Percentiles rank a stretch among this genome's conserved stretches.
phyloP scores from a whole-genome alignment of 2,797 vertebrate species.

The Odontamblyopus rebecca region DNA sequence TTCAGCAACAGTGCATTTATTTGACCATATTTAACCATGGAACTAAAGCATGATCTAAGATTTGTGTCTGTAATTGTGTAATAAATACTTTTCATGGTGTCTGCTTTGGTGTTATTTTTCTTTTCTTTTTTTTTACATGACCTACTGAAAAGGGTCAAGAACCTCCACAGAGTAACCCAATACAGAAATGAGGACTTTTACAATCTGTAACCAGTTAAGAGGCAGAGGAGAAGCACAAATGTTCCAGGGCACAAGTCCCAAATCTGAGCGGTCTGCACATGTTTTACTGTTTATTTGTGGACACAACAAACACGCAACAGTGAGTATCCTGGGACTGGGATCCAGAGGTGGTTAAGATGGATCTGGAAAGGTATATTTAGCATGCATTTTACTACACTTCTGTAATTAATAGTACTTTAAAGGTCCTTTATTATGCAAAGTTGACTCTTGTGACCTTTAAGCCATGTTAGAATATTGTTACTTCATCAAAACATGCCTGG shows the following conservation, averaged over 20 bases:
- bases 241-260: conserved; percentile 76
- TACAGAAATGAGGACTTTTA: conserved; percentile 67
- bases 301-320: conserved; percentile 66
- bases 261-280: conserved; percentile 67
- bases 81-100: not conserved
- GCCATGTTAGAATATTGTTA: too few relatives aligned
- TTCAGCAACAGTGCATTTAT: too few relatives aligned
- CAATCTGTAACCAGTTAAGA: conserved; percentile 75
- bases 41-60: not conserved
- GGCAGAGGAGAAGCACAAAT: conserved; percentile 62
- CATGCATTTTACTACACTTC: too few relatives aligned
- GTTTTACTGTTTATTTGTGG: conserved; percentile 68
- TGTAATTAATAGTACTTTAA: too few relatives aligned
- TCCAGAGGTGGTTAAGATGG: not conserved
- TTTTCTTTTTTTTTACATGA: conserved; percentile 15
- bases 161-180: conserved; percentile 53
- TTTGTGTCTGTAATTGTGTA: conserved; percentile 8
- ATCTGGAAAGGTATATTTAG: too few relatives aligned
- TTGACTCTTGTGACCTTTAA: too few relatives aligned
- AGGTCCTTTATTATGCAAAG: too few relatives aligned
- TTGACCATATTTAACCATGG: not conserved
- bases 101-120: conserved; percentile 20
- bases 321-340: conserved; percentile 41
- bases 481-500: too few relatives aligned
- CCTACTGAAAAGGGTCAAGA: conserved; percentile 38